Evolutionary conservation across 2,888 invertebrate genomes (phyloP).

Genomic region (Sinohyriopsis cumingii): DNA sequence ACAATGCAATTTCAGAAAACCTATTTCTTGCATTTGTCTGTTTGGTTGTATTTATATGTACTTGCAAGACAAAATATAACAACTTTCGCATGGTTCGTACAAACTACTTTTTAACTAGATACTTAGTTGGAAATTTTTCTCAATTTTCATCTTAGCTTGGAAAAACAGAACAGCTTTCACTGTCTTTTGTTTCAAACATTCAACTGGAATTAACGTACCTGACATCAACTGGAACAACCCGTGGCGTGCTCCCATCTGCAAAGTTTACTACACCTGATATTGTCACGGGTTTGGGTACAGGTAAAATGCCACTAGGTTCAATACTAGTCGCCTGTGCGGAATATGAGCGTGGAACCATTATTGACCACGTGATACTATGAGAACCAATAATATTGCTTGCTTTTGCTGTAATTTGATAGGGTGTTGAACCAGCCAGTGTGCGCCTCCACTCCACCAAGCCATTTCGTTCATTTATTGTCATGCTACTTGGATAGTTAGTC

Average conservation of each 20-base stretch:
- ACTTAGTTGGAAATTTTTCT: no score
- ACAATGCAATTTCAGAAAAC: no score
- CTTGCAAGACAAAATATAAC: no score
- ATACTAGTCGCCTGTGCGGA: constrained; percentile 9
- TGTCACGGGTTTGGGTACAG: constrained; percentile 13
- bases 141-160: no score
- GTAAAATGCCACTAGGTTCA: constrained; percentile 9
- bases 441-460: constrained; percentile 21
- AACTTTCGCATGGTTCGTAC: no score
- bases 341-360: constrained; percentile 24
- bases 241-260: background rate
- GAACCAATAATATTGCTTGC: constrained; percentile 23
- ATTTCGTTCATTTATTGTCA: constrained; percentile 14
- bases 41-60: no score
- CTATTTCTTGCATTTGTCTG: no score
- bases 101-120: no score
- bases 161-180: no score
- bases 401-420: constrained; percentile 12
- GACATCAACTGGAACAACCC: constrained; percentile 20
- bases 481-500: constrained; percentile 8
- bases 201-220: no score
- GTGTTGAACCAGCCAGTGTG: constrained; percentile 7
- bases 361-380: constrained; percentile 13
- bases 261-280: constrained; percentile 19
- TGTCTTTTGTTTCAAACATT: background rate